A percentile compares a stretch with the other conserved stretches of the same genome.
Conservation (phyloP, 2,797 vertebrate species). For the Paguma larvata region DNA sequence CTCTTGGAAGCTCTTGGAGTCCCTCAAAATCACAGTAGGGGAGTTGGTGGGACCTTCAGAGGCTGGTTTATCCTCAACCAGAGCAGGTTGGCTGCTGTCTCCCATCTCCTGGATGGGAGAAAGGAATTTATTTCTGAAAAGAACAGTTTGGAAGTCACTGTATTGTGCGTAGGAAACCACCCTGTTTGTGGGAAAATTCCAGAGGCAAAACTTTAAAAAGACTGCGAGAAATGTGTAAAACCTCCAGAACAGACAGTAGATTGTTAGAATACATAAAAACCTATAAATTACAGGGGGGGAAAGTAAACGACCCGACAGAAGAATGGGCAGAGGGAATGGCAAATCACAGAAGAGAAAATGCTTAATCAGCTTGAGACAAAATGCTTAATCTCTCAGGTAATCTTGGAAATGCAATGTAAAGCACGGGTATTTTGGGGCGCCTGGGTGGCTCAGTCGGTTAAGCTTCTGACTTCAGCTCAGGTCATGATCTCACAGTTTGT, state of each 20-base stretch:
- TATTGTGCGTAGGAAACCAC: neutral
- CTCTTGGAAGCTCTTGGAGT: neutral
- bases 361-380: neutral
- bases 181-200: neutral
- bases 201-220: neutral
- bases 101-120: neutral
- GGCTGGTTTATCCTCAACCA: neutral
- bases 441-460: too few species aligned
- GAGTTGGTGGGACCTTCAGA: too few species aligned
- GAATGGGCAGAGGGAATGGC: neutral
- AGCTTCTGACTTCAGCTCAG: too few species aligned
- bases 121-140: neutral
- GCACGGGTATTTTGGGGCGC: neutral
- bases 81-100: neutral
- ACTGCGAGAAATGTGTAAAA: neutral
- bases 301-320: neutral
- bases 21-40: neutral
- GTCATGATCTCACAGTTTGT: too few species aligned
- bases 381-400: neutral
- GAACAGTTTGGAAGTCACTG: neutral
- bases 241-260: neutral
- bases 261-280: neutral
- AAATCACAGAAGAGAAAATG: neutral
- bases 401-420: neutral
- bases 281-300: neutral